Conservation (phyloP, 2,113 vertebrate species). For the Irena cyanogastra region DNA sequence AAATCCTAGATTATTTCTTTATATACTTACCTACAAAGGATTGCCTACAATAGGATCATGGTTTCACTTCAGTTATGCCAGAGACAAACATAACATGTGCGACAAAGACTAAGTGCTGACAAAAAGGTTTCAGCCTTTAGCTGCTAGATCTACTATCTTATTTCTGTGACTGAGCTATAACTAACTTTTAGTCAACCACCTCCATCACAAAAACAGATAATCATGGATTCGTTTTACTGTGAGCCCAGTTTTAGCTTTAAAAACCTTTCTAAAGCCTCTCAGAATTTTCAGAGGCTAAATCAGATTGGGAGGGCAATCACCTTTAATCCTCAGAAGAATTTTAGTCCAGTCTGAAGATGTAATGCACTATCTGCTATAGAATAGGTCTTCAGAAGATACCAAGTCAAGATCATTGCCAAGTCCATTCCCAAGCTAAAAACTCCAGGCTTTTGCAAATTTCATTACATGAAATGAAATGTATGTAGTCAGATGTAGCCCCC, state of each 20-base stretch:
- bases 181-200: constrained; percentile 11
- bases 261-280: neutral
- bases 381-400: neutral
- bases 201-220: neutral
- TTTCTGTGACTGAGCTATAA: neutral
- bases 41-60: neutral
- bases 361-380: neutral
- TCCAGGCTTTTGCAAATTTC: neutral
- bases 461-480: neutral
- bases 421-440: neutral
- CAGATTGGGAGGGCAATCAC: neutral
- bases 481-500: neutral
- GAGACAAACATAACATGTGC: neutral
- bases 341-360: neutral
- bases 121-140: constrained; percentile 12
- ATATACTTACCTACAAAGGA: neutral
- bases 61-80: constrained; percentile 2
- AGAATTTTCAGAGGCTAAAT: neutral
- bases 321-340: neutral
- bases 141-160: neutral
- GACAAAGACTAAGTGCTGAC: constrained; percentile 36
- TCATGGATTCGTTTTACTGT: neutral
- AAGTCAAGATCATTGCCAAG: neutral
- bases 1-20: constrained; percentile 30
- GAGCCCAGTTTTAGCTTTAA: neutral